phyloP scores from a whole-genome alignment of 2,113 vertebrate genomes.

The Chloropsis cyanopogon region DNA sequence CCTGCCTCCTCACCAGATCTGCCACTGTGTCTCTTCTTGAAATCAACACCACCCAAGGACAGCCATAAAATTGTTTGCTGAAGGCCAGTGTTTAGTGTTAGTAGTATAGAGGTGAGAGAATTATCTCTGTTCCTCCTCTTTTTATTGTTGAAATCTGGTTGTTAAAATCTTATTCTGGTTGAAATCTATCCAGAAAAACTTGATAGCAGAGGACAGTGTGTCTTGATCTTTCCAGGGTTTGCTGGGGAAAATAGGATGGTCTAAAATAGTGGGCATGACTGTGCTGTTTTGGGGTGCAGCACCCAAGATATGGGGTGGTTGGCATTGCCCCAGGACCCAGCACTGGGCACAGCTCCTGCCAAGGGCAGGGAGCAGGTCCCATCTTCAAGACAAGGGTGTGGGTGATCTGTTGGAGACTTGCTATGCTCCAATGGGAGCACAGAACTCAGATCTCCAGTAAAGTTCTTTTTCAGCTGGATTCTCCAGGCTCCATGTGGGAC shows the following conservation, averaged over 20 bases:
- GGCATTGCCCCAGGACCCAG: not conserved
- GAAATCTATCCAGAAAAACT: not conserved
- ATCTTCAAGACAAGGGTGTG: not conserved
- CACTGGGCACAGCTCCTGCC: not conserved
- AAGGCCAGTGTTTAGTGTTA: not conserved
- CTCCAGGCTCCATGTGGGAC: not conserved
- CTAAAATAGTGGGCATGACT: too few species aligned
- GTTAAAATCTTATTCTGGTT: not conserved
- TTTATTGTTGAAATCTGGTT: not conserved
- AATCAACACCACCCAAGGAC: not conserved
- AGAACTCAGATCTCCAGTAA: not conserved
- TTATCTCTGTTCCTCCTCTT: not conserved
- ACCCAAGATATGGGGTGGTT: not conserved
- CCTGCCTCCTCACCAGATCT: not conserved
- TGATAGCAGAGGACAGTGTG: not conserved
- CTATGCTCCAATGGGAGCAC: not conserved
- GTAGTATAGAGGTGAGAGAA: not conserved
- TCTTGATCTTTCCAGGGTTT: not conserved
- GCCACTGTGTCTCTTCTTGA: not conserved
- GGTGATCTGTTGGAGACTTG: not conserved
- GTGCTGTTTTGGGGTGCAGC: not conserved
- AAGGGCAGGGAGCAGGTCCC: not conserved
- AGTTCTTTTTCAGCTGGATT: not conserved
- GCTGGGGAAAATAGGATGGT: not conserved
- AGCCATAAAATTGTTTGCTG: conserved; percentile 9